phyloP scores from a whole-genome alignment of 1,140 invertebrate genomes.

The Papilio aristodemus region DNA sequence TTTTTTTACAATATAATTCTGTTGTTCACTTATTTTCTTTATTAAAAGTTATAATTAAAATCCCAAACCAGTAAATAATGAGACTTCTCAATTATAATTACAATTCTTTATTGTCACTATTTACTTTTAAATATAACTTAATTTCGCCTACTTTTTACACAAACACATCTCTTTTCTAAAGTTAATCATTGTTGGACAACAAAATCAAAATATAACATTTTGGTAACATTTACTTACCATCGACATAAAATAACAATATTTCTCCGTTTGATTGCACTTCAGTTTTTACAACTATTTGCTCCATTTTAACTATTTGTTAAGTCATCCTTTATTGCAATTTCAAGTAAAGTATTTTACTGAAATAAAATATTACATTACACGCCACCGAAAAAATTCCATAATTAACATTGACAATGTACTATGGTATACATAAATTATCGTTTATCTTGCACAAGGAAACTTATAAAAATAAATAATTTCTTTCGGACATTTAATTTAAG shows the following conservation, averaged over 20 bases:
- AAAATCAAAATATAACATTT: too few species aligned
- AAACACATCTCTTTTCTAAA: too few species aligned
- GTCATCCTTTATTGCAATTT: background rate
- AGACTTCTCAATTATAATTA: too few species aligned
- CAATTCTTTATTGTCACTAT: too few species aligned
- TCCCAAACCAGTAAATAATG: too few species aligned
- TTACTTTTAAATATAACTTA: too few species aligned
- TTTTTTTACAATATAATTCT: too few species aligned
- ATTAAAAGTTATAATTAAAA: too few species aligned
- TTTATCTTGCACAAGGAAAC: background rate
- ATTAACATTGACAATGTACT: background rate
- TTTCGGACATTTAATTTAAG: background rate
- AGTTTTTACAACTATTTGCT: constrained; percentile 66
- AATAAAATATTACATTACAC: background rate
- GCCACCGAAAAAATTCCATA: background rate
- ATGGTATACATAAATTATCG: background rate
- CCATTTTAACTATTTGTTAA: constrained; percentile 41
- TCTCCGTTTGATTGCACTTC: constrained; percentile 66
- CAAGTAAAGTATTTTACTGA: background rate
- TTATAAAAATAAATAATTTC: background rate
- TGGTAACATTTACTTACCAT: constrained; percentile 59
- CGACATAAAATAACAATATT: constrained; percentile 68
- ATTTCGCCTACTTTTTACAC: too few species aligned
- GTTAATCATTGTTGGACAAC: too few species aligned
- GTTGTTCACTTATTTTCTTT: too few species aligned